Percentiles rank a stretch among this genome's conserved stretches.
Conservation (phyloP, 2,113 vertebrate species). For the Scomber japonicus region DNA sequence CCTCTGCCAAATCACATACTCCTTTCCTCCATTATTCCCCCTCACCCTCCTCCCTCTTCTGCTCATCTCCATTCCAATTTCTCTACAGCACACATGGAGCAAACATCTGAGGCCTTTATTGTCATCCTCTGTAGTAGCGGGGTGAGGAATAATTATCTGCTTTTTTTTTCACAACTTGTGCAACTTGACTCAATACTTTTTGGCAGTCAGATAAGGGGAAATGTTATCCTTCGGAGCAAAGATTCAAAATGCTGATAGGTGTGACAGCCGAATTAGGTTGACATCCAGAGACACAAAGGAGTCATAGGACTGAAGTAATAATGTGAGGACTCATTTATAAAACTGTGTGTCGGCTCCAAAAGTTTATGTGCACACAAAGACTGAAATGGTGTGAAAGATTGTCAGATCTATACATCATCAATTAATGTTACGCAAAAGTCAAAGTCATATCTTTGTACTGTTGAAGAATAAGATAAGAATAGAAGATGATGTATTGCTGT, state of each 20-base stretch:
- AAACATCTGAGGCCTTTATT: slow-evolving; percentile 29
- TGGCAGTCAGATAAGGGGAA: neutral
- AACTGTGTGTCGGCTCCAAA: no score
- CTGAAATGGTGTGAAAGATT: no score
- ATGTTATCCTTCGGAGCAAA: slow-evolving; percentile 7
- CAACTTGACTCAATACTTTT: slow-evolving; percentile 18
- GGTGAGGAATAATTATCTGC: slow-evolving; percentile 7
- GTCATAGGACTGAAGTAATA: slow-evolving; percentile 3
- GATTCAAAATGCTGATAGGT: neutral
- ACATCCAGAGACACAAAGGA: neutral
- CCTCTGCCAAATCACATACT: neutral
- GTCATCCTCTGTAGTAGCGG: slow-evolving; percentile 4
- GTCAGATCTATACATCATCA: no score
- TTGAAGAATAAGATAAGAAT: no score
- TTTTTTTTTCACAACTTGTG: neutral
- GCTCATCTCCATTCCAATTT: slow-evolving; percentile 5
- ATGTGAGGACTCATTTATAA: neutral
- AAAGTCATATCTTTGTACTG: no score
- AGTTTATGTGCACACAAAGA: no score
- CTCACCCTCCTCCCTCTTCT: neutral
- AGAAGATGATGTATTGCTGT: no score
- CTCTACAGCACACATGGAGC: neutral
- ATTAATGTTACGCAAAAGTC: no score
- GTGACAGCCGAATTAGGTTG: neutral
- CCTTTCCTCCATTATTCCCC: slow-evolving; percentile 5